These are phyloP conservation scores for Eurytoma adleriae DNA, from an alignment of 2,888 invertebrate species.

Conservation along the genomic window DNA sequence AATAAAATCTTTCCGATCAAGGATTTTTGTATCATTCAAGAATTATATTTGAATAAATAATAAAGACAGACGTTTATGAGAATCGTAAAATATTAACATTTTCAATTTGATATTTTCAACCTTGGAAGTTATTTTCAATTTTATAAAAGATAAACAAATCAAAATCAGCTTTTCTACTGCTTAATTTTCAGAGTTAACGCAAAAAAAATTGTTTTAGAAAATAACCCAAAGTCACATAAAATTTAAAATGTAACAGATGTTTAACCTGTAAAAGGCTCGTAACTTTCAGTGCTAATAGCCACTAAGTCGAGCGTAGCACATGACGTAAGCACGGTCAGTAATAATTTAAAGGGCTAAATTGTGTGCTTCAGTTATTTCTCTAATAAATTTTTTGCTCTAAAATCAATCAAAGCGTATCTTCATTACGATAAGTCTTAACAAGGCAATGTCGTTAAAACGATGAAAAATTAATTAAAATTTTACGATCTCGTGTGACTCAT, in stretches of 20 bases:
- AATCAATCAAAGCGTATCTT: background rate
- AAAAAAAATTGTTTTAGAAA: background rate
- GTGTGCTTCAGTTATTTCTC: background rate
- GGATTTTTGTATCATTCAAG: background rate
- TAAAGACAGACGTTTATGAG: background rate
- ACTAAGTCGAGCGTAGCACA: background rate
- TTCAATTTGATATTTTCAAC: too few relatives aligned
- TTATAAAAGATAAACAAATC: background rate
- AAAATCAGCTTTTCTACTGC: background rate
- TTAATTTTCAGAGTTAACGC: background rate
- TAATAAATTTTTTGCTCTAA: background rate
- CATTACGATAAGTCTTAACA: background rate
- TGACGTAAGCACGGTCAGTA: background rate
- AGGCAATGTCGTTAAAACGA: background rate
- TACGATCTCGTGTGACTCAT: too few relatives aligned
- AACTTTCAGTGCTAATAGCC: conserved; percentile 15
- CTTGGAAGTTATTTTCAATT: background rate
- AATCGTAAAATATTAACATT: background rate
- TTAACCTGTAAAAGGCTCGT: conserved; percentile 11
- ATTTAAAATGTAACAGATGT: conserved; percentile 31
- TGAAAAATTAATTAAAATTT: too few relatives aligned
- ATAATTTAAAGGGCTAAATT: conserved; percentile 17
- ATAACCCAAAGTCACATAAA: background rate
- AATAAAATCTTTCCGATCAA: background rate
- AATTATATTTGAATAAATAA: conserved; percentile 1